Percentiles rank a stretch among this genome's conserved stretches.
Evolutionary conservation across 2,797 vertebrate genomes (phyloP).

Genomic region (Etheostoma perlongum): DNA sequence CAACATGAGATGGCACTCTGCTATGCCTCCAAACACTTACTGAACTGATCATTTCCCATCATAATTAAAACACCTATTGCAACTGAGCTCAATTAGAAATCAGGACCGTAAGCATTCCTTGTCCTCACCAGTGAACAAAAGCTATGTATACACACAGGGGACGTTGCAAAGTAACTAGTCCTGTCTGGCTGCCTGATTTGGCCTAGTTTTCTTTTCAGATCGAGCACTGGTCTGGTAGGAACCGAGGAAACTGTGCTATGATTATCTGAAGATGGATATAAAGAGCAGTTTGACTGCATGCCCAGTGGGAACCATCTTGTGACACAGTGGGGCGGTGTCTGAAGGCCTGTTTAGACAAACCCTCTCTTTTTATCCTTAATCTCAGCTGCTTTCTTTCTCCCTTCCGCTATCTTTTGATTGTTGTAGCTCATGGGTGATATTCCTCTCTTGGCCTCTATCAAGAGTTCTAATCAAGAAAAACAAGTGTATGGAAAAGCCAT

Average conservation of each 20-base stretch:
- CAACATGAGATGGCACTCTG: slow-evolving; percentile 27
- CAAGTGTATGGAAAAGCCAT: neutral
- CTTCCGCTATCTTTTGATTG: slow-evolving; percentile 18
- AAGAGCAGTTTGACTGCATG: slow-evolving; percentile 63
- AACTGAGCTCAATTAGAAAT: slow-evolving; percentile 63
- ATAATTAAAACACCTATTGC: slow-evolving; percentile 67
- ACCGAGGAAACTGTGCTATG: slow-evolving; percentile 63
- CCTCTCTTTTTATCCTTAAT: slow-evolving; percentile 35
- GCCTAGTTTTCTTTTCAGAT: slow-evolving; percentile 70
- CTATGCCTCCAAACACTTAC: slow-evolving; percentile 1
- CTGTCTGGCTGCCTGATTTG: slow-evolving; percentile 70
- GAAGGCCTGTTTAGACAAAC: slow-evolving; percentile 74
- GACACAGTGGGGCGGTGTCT: slow-evolving; percentile 68
- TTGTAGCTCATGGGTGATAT: slow-evolving; percentile 10
- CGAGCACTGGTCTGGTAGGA: slow-evolving; percentile 55
- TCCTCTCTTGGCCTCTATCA: neutral
- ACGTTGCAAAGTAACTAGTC: slow-evolving; percentile 50
- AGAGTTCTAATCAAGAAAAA: neutral
- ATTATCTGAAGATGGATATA: slow-evolving; percentile 70
- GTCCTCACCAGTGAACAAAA: slow-evolving; percentile 65
- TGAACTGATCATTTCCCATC: slow-evolving; percentile 46
- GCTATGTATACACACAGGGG: slow-evolving; percentile 56
- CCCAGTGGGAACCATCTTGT: slow-evolving; percentile 70
- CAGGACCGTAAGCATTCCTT: slow-evolving; percentile 58
- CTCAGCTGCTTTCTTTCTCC: slow-evolving; percentile 23